Evolutionary conservation across 2,797 vertebrate genomes (phyloP).

Genomic region (Hemitrygon akajei): DNA sequence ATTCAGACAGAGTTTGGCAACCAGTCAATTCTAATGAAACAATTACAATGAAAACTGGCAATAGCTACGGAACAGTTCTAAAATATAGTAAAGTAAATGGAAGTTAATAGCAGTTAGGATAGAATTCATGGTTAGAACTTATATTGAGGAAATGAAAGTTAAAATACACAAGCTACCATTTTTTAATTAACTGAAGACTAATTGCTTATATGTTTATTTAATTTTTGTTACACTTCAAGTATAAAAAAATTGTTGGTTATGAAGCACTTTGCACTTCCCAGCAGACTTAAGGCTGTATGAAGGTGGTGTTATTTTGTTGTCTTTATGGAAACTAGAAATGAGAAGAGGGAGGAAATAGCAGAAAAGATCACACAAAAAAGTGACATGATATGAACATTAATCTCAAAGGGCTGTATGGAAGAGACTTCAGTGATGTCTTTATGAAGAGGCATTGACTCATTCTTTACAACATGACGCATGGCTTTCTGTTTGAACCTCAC

Average conservation of each 20-base stretch:
- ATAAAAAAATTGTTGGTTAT: background rate
- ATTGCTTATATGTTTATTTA: background rate
- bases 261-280: background rate
- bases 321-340: background rate
- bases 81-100: background rate
- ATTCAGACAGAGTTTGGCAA: background rate
- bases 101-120: background rate
- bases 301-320: background rate
- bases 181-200: background rate
- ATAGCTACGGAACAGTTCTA: background rate
- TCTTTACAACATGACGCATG: background rate
- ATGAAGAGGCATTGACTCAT: background rate
- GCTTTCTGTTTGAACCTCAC: background rate
- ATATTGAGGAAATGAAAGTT: background rate
- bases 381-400: background rate
- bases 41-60: background rate
- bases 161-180: background rate
- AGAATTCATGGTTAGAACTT: background rate
- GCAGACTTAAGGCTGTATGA: background rate
- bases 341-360: background rate
- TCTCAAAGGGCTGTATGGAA: background rate
- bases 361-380: background rate
- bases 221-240: background rate
- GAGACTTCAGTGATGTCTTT: background rate
- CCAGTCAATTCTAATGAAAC: background rate